Conservation (phyloP, 2,797 vertebrate species). For the Pempheris klunzingeri region DNA sequence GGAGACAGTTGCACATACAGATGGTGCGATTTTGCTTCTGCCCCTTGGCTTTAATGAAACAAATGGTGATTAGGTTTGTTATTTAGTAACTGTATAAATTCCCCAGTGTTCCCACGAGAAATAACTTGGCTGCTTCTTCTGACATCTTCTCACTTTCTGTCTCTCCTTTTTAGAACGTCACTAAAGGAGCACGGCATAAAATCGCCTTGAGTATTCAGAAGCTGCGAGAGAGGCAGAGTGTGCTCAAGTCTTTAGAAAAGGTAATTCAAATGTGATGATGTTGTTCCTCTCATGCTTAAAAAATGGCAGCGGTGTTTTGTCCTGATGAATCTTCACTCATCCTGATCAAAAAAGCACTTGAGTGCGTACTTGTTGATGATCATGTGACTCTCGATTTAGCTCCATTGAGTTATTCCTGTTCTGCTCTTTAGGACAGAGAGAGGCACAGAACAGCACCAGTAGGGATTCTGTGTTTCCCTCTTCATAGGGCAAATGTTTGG, state of each 20-base stretch:
- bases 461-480: slow-evolving; percentile 3
- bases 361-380: slow-evolving; percentile 7
- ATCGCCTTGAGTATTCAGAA: slow-evolving; percentile 98
- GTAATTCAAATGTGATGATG: slow-evolving; percentile 75
- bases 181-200: slow-evolving; percentile 97
- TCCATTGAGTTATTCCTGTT: slow-evolving; percentile 26
- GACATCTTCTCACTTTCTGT: slow-evolving; percentile 36
- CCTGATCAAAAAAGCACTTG: slow-evolving; percentile 6
- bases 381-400: slow-evolving; percentile 19
- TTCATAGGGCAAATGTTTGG: slow-evolving; percentile 13
- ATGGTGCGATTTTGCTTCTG: slow-evolving; percentile 57
- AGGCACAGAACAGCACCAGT: not conserved
- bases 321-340: slow-evolving; percentile 3
- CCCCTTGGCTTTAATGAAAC: slow-evolving; percentile 75
- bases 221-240: slow-evolving; percentile 92
- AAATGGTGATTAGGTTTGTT: slow-evolving; percentile 78
- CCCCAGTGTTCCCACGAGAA: slow-evolving; percentile 49
- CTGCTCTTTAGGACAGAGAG: slow-evolving; percentile 24
- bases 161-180: slow-evolving; percentile 89
- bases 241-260: slow-evolving; percentile 96
- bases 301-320: not conserved
- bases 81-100: slow-evolving; percentile 74
- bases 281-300: slow-evolving; percentile 3
- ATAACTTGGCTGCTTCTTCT: slow-evolving; percentile 42
- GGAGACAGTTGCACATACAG: slow-evolving; percentile 63